Percentiles rank a stretch among this genome's conserved stretches.
phyloP scores from a whole-genome alignment of 2,797 vertebrate genomes.

The Arnoldichthys spilopterus region DNA sequence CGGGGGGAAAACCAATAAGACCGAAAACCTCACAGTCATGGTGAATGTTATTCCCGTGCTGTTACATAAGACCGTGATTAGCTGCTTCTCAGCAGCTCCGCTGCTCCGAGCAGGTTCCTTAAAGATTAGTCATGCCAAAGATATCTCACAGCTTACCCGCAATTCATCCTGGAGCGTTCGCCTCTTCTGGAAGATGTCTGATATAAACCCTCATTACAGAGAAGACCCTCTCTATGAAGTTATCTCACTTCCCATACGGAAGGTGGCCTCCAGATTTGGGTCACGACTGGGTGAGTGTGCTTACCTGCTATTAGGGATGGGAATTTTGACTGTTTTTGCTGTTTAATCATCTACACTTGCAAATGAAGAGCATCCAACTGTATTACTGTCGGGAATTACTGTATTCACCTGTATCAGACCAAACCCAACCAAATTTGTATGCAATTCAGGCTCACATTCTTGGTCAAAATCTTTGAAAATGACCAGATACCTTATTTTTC shows the following conservation, averaged over 20 bases:
- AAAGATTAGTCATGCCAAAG: conserved; percentile 12
- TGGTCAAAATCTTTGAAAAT: no score
- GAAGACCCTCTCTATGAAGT: conserved; percentile 13
- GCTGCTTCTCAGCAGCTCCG: neutral
- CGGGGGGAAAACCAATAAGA: neutral
- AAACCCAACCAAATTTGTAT: no score
- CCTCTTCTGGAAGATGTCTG: conserved; percentile 8
- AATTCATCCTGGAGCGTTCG: neutral
- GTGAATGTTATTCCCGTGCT: neutral
- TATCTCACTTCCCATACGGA: neutral
- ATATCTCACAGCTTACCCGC: conserved; percentile 8
- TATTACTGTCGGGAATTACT: no score
- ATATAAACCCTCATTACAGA: conserved; percentile 18
- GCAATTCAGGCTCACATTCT: no score
- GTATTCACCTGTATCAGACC: no score
- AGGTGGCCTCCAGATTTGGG: neutral
- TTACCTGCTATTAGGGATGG: neutral
- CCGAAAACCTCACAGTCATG: neutral
- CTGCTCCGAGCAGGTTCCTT: conserved; percentile 6
- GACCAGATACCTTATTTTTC: no score
- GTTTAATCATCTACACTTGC: no score
- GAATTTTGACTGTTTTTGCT: neutral
- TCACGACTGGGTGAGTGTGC: conserved; percentile 1
- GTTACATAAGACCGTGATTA: neutral
- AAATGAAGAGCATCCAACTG: no score